Conservation (phyloP, 2,888 invertebrate species). For the Tethea ocularis region DNA sequence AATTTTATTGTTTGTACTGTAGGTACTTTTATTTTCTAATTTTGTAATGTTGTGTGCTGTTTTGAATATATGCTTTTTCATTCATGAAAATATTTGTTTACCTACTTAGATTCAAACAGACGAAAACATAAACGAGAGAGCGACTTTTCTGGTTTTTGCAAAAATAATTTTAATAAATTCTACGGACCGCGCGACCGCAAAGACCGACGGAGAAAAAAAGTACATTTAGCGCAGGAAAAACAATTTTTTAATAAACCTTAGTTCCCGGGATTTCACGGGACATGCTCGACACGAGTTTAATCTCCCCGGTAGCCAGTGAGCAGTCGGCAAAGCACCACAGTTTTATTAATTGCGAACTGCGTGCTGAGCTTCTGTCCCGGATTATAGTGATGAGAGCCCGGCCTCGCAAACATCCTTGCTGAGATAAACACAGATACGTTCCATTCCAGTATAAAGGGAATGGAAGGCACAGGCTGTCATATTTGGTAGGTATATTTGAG, state of each 20-base stretch:
- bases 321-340: not conserved
- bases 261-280: not conserved
- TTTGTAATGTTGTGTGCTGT: no score
- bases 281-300: not conserved
- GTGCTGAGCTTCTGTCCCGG: constrained; percentile 1
- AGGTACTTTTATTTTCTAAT: no score
- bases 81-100: no score
- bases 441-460: no score
- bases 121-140: no score
- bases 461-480: no score
- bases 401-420: not conserved
- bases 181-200: not conserved
- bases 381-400: not conserved
- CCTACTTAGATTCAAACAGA: no score
- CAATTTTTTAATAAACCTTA: not conserved
- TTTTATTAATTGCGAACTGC: not conserved
- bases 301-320: not conserved
- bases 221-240: not conserved
- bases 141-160: no score
- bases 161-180: not conserved
- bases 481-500: no score
- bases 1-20: no score
- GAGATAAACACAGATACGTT: no score
- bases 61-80: no score
- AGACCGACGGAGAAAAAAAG: not conserved